A percentile compares a stretch with the other conserved stretches of the same genome.
phyloP scores from a whole-genome alignment of 92 coral and sea anemone genomes.

The Phymanthus crucifer region DNA sequence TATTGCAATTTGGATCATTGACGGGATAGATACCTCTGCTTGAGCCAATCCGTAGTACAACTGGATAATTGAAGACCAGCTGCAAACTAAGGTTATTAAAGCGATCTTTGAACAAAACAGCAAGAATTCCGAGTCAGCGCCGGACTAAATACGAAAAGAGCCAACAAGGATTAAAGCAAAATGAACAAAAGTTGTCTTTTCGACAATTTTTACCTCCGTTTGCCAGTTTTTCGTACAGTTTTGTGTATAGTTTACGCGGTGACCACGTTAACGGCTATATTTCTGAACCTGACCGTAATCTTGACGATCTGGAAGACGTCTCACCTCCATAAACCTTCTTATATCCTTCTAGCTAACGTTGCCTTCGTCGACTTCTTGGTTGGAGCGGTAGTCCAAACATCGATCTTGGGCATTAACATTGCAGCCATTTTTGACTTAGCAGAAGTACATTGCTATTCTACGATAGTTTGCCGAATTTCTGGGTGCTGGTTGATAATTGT shows the following conservation, averaged over 20 bases:
- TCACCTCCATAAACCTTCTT: conserved; percentile 15
- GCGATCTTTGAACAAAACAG: no score
- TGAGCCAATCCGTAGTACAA: no score
- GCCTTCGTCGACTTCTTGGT: conserved; percentile 20
- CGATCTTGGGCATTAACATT: background rate
- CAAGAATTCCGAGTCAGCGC: no score
- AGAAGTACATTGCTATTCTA: background rate
- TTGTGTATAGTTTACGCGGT: background rate
- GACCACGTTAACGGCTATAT: background rate
- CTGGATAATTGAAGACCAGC: no score
- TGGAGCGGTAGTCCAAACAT: background rate
- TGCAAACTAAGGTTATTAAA: no score
- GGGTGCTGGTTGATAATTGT: background rate
- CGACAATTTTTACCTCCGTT: background rate
- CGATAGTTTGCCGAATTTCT: background rate
- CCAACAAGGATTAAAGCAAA: background rate
- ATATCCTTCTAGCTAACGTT: conserved; percentile 5
- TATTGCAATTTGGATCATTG: no score
- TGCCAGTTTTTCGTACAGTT: background rate
- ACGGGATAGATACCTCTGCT: no score
- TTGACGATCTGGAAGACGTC: conserved; percentile 20
- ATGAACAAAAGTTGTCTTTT: background rate
- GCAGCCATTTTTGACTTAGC: background rate
- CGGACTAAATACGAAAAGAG: background rate
- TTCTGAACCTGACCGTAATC: background rate